phyloP scores from a whole-genome alignment of 2,797 vertebrate genomes.

The Neostethus bicornis region DNA sequence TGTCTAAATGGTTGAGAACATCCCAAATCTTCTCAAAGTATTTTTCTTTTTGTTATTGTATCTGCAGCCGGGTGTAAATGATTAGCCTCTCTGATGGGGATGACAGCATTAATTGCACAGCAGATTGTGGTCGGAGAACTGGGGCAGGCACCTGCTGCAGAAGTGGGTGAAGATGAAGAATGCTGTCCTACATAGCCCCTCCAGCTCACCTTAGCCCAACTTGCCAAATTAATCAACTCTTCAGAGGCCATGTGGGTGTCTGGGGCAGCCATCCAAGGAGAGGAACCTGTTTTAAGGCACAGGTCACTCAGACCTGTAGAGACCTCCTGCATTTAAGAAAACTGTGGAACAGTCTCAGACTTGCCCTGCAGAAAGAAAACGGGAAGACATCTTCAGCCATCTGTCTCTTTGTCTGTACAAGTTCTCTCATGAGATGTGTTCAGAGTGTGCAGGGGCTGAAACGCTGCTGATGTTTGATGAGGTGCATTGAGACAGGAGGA shows the following conservation, averaged over 20 bases:
- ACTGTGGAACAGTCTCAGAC: conserved; percentile 33
- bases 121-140: conserved; percentile 73
- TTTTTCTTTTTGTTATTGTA: no score
- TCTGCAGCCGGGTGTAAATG: conserved; percentile 42
- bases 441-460: conserved; percentile 60
- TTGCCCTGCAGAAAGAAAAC: conserved; percentile 56
- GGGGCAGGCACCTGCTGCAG: conserved; percentile 83
- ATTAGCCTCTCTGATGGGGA: conserved; percentile 47
- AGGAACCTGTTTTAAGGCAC: conserved; percentile 56
- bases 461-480: conserved; percentile 75
- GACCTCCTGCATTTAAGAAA: conserved; percentile 29
- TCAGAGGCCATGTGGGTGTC: conserved; percentile 70
- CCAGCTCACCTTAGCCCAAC: conserved; percentile 74
- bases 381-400: conserved; percentile 66
- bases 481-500: conserved; percentile 59
- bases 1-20: no score
- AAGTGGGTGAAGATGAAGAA: conserved; percentile 84
- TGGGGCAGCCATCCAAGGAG: conserved; percentile 66
- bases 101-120: conserved; percentile 75
- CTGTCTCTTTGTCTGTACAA: conserved; percentile 65
- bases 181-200: conserved; percentile 80
- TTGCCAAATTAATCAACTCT: conserved; percentile 77
- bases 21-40: no score
- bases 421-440: conserved; percentile 62
- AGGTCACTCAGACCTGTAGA: conserved; percentile 66